A percentile compares a stretch with the other conserved stretches of the same genome.
phyloP scores from a whole-genome alignment of 2,797 vertebrate genomes.

The Tapirus indicus region DNA sequence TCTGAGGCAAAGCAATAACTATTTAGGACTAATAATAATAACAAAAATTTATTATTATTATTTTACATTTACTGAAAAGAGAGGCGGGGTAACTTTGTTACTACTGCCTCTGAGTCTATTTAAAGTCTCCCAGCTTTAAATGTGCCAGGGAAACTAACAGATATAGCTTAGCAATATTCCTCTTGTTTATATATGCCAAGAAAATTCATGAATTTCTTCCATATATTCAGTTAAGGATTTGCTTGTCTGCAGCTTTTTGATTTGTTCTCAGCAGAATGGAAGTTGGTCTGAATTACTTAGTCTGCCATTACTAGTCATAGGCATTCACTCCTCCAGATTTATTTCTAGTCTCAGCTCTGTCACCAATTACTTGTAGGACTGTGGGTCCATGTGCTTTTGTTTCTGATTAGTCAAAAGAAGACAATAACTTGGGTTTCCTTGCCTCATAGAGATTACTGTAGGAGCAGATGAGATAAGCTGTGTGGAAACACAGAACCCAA shows the following conservation, averaged over 20 bases:
- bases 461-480: background rate
- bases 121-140: background rate
- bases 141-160: background rate
- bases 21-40: background rate
- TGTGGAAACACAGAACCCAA: background rate
- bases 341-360: background rate
- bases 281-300: background rate
- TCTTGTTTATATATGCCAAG: background rate
- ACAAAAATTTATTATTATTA: background rate
- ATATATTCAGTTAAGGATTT: background rate
- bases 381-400: background rate
- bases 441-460: background rate
- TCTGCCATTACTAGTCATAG: accelerated
- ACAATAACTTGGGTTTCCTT: background rate
- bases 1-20: background rate
- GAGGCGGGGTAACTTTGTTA: background rate
- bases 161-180: background rate
- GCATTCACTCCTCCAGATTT: background rate
- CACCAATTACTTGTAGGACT: background rate
- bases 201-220: background rate
- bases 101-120: background rate
- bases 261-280: background rate
- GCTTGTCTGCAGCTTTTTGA: background rate
- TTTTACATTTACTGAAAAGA: background rate
- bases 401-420: background rate